Conservation (phyloP, 1,140 invertebrate genomes). For the Zaprionus taronus region DNA sequence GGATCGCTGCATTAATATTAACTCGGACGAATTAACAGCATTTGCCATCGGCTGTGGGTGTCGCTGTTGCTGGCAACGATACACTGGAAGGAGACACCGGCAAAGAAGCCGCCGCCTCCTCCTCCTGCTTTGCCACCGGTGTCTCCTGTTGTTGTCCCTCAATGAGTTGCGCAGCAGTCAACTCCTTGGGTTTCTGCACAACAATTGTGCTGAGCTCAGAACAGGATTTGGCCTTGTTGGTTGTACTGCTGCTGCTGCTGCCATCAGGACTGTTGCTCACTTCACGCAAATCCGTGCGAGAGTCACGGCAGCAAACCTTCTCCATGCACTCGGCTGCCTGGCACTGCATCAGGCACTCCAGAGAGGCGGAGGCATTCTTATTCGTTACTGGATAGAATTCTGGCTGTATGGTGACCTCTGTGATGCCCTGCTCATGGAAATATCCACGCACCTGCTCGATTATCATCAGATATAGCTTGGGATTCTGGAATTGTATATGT, state of each 20-base stretch:
- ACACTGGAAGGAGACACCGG: slow-evolving; percentile 26
- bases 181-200: slow-evolving; percentile 63
- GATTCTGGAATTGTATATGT: slow-evolving; percentile 90
- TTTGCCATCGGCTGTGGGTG: slow-evolving; percentile 25
- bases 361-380: slow-evolving; percentile 60
- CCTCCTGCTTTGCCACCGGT: not conserved
- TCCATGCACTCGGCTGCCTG: slow-evolving; percentile 70
- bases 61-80: slow-evolving; percentile 11
- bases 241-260: not conserved
- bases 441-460: slow-evolving; percentile 88
- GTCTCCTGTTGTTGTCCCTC: slow-evolving; percentile 18
- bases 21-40: slow-evolving; percentile 27
- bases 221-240: slow-evolving; percentile 57
- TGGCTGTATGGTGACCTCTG: slow-evolving; percentile 91
- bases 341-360: slow-evolving; percentile 79
- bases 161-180: slow-evolving; percentile 52
- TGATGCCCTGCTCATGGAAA: slow-evolving; percentile 90
- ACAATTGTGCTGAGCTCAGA: slow-evolving; percentile 56
- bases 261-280: slow-evolving; percentile 58
- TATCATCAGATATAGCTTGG: slow-evolving; percentile 85
- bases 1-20: slow-evolving; percentile 47
- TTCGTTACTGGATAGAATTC: slow-evolving; percentile 87
- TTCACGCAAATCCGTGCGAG: slow-evolving; percentile 70
- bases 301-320: slow-evolving; percentile 79
- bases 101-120: slow-evolving; percentile 1